A percentile compares a stretch with the other conserved stretches of the same genome.
Evolutionary conservation across 2,888 invertebrate species (phyloP).

Genomic region (Nipponacmea schrenckii): DNA sequence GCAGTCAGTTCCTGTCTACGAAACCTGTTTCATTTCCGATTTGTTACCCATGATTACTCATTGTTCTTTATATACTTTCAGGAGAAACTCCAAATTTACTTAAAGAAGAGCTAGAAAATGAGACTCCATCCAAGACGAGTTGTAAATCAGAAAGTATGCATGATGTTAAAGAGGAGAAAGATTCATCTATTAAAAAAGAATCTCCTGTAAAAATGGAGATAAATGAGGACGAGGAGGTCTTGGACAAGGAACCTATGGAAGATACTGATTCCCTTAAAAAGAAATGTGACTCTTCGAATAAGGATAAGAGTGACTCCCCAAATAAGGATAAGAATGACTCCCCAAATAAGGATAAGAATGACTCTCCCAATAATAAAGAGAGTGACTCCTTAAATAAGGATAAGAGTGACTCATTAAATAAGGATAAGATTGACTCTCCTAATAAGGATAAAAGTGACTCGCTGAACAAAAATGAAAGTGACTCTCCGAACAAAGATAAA

Average conservation of each 20-base stretch:
- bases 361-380: constrained; percentile 2
- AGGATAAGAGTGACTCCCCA: constrained; percentile 12
- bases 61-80: neutral
- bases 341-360: too few relatives aligned
- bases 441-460: constrained; percentile 22
- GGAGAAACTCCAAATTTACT: neutral
- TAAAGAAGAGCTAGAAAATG: constrained; percentile 7
- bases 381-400: neutral
- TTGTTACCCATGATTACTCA: too few relatives aligned
- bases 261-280: constrained; percentile 1
- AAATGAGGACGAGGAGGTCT: constrained; percentile 40
- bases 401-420: neutral
- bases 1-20: too few relatives aligned
- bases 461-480: neutral
- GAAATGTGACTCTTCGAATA: constrained; percentile 13
- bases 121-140: neutral
- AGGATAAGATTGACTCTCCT: neutral
- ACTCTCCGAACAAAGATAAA: constrained; percentile 7
- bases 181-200: constrained; percentile 17
- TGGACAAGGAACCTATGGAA: constrained; percentile 25
- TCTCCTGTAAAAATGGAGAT: constrained; percentile 12
- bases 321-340: constrained; percentile 5
- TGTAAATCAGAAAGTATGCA: constrained; percentile 17
- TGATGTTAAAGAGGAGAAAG: constrained; percentile 23
- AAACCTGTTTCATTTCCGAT: too few relatives aligned